These are phyloP conservation scores for Ferdinandea cuprea DNA, from an alignment of 2,888 invertebrate species.

Conservation along the genomic window DNA sequence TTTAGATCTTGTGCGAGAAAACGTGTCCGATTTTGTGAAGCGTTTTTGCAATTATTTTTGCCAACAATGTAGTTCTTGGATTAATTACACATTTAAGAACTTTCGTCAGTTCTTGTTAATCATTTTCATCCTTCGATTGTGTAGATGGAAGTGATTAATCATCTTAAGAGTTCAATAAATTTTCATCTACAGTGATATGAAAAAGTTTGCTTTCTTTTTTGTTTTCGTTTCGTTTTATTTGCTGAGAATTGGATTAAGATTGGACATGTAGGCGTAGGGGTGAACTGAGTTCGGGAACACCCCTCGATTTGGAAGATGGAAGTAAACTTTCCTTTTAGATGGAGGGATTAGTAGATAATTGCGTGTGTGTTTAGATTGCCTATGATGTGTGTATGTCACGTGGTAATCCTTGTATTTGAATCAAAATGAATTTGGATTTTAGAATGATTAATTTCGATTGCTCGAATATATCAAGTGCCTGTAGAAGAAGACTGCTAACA, in stretches of 20 bases:
- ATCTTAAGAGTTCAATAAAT: conserved; percentile 31
- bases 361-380: too few species aligned
- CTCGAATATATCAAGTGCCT: too few species aligned
- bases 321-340: too few species aligned
- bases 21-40: background rate
- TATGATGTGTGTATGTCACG: too few species aligned
- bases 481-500: too few species aligned
- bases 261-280: background rate
- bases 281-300: too few species aligned
- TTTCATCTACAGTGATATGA: conserved; percentile 21
- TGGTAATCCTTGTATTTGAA: too few species aligned
- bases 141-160: conserved; percentile 23
- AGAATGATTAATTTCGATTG: too few species aligned
- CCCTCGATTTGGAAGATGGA: too few species aligned
- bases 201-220: too few species aligned
- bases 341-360: too few species aligned
- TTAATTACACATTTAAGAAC: conserved; percentile 31
- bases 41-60: background rate
- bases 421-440: too few species aligned
- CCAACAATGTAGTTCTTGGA: background rate
- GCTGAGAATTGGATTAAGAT: background rate
- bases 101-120: background rate
- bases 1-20: background rate
- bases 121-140: background rate
- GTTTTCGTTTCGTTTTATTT: background rate